Conservation (phyloP, 2,113 vertebrate genomes). For the Hemiscyllium ocellatum region DNA sequence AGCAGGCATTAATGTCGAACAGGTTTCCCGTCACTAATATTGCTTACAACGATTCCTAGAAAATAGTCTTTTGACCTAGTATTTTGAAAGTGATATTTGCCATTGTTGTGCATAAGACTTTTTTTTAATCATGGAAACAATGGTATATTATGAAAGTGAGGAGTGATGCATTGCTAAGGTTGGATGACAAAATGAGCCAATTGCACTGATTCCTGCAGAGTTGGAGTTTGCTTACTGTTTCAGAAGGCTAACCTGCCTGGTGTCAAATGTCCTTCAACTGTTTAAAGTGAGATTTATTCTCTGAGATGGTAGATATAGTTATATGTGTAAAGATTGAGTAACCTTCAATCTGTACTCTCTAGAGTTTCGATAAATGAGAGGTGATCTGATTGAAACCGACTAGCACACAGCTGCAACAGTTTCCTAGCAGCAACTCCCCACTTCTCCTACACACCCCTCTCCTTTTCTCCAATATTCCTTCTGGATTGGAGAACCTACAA, state of each 20-base stretch:
- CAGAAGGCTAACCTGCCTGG: background rate
- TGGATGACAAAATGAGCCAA: background rate
- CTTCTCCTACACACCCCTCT: too few species aligned
- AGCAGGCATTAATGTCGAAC: background rate
- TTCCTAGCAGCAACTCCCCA: too few species aligned
- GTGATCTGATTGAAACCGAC: too few species aligned
- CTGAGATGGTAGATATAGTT: too few species aligned
- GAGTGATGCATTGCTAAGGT: background rate
- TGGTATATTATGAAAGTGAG: background rate
- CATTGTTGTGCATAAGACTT: background rate
- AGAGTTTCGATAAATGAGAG: too few species aligned
- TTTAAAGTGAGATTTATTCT: background rate
- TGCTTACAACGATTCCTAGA: background rate
- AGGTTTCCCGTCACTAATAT: background rate
- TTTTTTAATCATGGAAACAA: background rate
- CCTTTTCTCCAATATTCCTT: too few species aligned
- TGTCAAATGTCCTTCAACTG: background rate
- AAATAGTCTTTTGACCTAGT: background rate
- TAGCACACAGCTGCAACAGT: too few species aligned
- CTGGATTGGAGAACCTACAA: too few species aligned
- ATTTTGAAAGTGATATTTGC: background rate
- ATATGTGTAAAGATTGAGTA: too few species aligned
- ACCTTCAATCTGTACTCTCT: too few species aligned
- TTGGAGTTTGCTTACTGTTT: background rate
- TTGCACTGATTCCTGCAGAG: background rate